Evolutionary conservation across 2,888 invertebrate species (phyloP), one percentile per base, ranked within the genome.

Genomic region (Coenonympha glycerion): DNA sequence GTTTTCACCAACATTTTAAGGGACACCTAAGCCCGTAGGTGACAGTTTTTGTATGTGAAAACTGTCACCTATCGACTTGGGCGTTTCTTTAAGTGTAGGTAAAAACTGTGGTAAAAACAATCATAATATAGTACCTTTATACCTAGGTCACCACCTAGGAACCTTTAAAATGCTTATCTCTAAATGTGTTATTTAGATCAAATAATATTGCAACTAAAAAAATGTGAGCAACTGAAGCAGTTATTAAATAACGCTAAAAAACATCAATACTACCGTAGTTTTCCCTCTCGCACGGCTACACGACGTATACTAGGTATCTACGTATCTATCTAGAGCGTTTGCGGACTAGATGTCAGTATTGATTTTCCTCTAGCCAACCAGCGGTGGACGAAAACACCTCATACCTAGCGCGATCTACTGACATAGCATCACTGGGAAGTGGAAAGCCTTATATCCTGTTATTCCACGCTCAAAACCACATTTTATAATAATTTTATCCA

Each of bases 291-390:
- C 21, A 13, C 21, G 13, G 8, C 44, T 22, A 13, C 15, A 15
- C n/a, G n/a, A n/a, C 22, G 22, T 24, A 39, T 24, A 39, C 5
- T 9, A 15, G 8, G 13, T 13, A 21, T 15, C 5, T 9, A 15
- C 8, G 13, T 13, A 21, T 15, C 22, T 40, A 45, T 34, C 22
- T 45, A 33, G 8, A 40, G 28, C 49, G 42, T 36, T 33, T 31
- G 54, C 54, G 54, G 47, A 40, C 48, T 58, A 48, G 58, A 53
- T 55, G 56, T 51, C 56, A 42, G 57, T 62, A 63, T 63, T 61
- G 63, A 63, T 63, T 63, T 63, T 61, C 42, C 57, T 56, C 51
- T 51, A 53, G 52, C 63, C 63, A 61, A 61, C 61, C 61, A 54
- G 49, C 51, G 61, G 42, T 46, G 57, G 49, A 47, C 57, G 45